Evolutionary conservation across 30 jellyfish, hydroid and myxozoan genomes (phyloP).

Genomic region (Aurelia sp.): DNA sequence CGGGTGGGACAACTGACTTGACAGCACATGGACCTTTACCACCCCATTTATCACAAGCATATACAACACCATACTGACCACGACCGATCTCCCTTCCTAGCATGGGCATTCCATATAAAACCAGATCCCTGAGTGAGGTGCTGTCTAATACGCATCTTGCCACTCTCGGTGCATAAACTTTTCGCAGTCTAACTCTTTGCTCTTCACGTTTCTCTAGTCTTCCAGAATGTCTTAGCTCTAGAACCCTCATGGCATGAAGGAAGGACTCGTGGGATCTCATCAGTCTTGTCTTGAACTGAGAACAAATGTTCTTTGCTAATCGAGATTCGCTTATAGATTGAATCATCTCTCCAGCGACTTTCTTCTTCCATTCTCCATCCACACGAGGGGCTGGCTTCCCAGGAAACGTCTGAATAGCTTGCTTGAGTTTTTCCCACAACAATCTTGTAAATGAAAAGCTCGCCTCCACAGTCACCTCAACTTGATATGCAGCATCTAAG

Average conservation of each 20-base stretch:
- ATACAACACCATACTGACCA: constrained; percentile 99
- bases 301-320: constrained; percentile 93
- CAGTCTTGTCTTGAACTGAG: constrained; percentile 91
- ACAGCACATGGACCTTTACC: constrained; percentile 99
- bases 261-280: constrained; percentile 97
- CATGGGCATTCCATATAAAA: constrained; percentile 98
- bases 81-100: constrained; percentile 97
- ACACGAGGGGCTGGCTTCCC: constrained; percentile 96
- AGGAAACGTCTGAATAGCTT: constrained; percentile 95
- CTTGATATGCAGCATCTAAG: constrained; percentile 98
- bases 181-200: constrained; percentile 92
- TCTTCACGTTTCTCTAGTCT: constrained; percentile 95
- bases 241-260: constrained; percentile 82
- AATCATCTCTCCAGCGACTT: constrained; percentile 95
- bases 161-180: constrained; percentile 97
- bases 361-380: constrained; percentile 93
- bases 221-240: constrained; percentile 95
- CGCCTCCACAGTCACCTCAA: constrained; percentile 98
- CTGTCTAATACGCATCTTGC: constrained; percentile 99
- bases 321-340: constrained; percentile 93
- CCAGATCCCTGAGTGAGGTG: constrained; percentile 96
- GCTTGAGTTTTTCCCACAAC: constrained; percentile 97
- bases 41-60: constrained; percentile 99
- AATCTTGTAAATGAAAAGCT: constrained; percentile 96
- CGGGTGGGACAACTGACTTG: constrained; percentile 99